Evolutionary conservation across 2,888 invertebrate species (phyloP).

Genomic region (Phortica okadai): DNA sequence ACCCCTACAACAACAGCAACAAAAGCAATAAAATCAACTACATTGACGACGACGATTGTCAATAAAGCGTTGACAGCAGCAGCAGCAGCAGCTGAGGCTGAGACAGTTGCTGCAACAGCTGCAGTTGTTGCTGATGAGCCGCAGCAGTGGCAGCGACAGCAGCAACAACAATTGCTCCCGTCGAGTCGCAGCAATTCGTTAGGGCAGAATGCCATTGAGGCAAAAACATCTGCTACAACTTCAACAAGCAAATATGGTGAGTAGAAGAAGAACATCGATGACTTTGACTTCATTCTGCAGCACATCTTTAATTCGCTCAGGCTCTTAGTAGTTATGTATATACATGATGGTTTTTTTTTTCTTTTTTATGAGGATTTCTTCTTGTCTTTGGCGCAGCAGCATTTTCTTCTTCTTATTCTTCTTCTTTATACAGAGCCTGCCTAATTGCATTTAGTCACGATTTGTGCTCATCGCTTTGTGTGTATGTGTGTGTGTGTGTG

Average conservation of each 20-base stretch:
- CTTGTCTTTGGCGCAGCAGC: constrained; percentile 32
- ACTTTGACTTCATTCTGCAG: not conserved
- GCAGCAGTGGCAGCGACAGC: constrained; percentile 22
- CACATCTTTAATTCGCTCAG: not conserved
- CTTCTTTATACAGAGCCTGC: constrained; percentile 40
- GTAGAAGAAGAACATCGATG: constrained; percentile 50
- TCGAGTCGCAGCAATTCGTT: constrained; percentile 35
- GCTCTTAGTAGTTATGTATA: not conserved
- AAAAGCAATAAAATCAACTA: not conserved
- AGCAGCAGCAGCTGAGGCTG: constrained; percentile 5
- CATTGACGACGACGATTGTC: constrained; percentile 4
- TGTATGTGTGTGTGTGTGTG: constrained; percentile 39
- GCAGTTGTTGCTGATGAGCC: constrained; percentile 28
- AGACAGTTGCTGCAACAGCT: constrained; percentile 30
- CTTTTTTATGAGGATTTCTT: constrained; percentile 24
- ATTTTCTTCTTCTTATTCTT: constrained; percentile 7
- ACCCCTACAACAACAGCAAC: not conserved
- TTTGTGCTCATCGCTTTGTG: constrained; percentile 51
- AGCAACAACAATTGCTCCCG: constrained; percentile 28
- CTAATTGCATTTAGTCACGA: constrained; percentile 75
- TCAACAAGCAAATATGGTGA: constrained; percentile 63
- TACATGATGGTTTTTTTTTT: not conserved
- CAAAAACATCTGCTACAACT: constrained; percentile 56
- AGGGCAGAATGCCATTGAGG: constrained; percentile 1
- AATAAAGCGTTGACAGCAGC: constrained; percentile 25